Base-by-base conservation (phyloP, 2,113 vertebrate species). In the Takifugu flavidus region DNA sequence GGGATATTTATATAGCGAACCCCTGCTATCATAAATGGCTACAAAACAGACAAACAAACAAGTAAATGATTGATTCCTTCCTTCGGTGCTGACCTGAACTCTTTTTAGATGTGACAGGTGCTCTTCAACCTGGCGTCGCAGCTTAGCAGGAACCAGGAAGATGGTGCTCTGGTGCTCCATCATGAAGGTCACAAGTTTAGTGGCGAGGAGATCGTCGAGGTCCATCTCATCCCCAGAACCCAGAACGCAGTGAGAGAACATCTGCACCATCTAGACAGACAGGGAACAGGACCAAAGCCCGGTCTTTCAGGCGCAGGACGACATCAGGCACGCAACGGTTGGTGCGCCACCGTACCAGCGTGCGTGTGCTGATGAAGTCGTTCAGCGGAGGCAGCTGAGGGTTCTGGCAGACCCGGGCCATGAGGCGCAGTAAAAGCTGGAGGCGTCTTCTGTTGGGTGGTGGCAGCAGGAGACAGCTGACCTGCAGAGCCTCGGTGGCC, bases 121-220 rank as follows among this genome's bases (percentile, higher is more conserved):
- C 67, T 86, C 86, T 13, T 88, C 82, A 1, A 88, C 82, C 62
- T 88, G 86, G 53, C 27, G 5, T 27, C 43, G 81, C 49, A 88
- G 75, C 50, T 82, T 86, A 52, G 56, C 2, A 0, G 83, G 83
- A 13, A 74, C 86, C 34, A 84, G 81, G 57, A 86, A 82, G 57
- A 88, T 75, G 47, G 62, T 60, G 61, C 6, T 65, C 65, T 85
- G 78, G 54, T 81, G 81, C 46, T 84, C 86, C 84, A 86, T 79
- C 86, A 88, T 85, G 60, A 82, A 88, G 27, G 79, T 81, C 52
- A 86, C 84, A 65, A 88, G 53, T 75, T 88, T 88, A 15, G 86
- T 85, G 54, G 86, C 74, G 8, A 88, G 78, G 29, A 88, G 72
- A 65, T 88, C 84, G 6, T 88, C 86, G 67, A 88, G 15, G 60